Conservation (phyloP, 2,113 vertebrate species). For the Clarias magur region DNA sequence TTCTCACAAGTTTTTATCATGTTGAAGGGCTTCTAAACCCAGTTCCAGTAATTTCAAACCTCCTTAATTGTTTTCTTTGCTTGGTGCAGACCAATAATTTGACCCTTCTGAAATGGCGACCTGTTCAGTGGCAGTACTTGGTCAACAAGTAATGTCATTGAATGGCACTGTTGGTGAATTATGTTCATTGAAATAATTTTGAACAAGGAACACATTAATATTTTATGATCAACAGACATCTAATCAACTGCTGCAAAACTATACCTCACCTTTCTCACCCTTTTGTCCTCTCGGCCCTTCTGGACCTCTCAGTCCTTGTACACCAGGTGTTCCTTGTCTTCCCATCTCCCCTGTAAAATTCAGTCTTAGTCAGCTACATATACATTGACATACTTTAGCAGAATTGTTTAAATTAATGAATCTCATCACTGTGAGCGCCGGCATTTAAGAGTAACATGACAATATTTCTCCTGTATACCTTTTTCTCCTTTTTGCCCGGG, state of each 20-base stretch:
- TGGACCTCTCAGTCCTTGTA: conserved; percentile 46
- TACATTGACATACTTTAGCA: not conserved
- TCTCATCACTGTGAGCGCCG: not conserved
- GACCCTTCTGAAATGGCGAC: too few relatives aligned
- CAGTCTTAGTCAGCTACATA: too few relatives aligned
- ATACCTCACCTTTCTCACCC: conserved; percentile 48
- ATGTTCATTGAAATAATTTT: not conserved
- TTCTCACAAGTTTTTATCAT: too few relatives aligned
- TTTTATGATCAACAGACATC: not conserved
- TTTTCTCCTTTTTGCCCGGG: conserved; percentile 86
- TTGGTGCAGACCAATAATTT: too few relatives aligned
- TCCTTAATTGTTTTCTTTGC: too few relatives aligned
- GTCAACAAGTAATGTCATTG: not conserved
- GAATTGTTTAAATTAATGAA: not conserved
- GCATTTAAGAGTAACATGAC: not conserved
- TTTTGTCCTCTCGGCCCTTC: conserved; percentile 47
- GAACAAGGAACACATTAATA: not conserved
- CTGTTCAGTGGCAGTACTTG: too few relatives aligned
- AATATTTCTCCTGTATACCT: conserved; percentile 41
- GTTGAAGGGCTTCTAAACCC: too few relatives aligned
- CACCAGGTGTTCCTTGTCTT: conserved; percentile 40
- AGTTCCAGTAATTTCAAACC: too few relatives aligned
- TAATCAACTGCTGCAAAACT: not conserved
- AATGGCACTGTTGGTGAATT: not conserved
- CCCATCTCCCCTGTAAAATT: conserved; percentile 44